A percentile compares a stretch with the other conserved stretches of the same genome.
These are phyloP conservation scores for Ooceraea biroi DNA, from an alignment of 1,140 invertebrate genomes.

Conservation along the genomic window DNA sequence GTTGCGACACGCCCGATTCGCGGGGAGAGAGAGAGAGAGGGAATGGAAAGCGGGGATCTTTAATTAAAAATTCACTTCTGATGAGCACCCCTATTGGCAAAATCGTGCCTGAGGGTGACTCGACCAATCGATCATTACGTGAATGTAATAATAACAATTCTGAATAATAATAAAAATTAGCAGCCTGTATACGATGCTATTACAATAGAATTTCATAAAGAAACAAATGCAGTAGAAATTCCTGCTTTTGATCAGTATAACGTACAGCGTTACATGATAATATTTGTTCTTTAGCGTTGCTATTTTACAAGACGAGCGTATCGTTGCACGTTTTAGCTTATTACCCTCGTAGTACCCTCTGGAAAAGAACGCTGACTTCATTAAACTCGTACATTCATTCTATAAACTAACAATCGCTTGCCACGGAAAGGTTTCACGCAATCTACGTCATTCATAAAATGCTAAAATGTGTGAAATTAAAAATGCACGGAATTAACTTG, in stretches of 20 bases:
- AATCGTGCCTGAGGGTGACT: not conserved
- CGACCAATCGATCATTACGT: slow-evolving; percentile 13
- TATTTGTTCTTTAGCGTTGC: slow-evolving; percentile 12
- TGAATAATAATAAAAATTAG: slow-evolving; percentile 3
- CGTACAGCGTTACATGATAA: not conserved
- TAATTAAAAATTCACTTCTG: slow-evolving; percentile 71
- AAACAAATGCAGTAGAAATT: slow-evolving; percentile 19
- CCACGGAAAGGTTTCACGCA: not conserved
- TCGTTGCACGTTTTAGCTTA: slow-evolving; percentile 4
- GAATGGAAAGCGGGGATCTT: slow-evolving; percentile 42
- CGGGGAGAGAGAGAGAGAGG: slow-evolving; percentile 22
- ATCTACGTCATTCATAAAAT: not conserved
- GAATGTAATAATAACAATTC: slow-evolving; percentile 24
- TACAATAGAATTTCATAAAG: not conserved
- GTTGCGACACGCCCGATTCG: slow-evolving; percentile 25
- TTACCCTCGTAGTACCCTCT: not conserved
- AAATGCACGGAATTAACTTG: not conserved
- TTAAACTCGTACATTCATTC: not conserved
- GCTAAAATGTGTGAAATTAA: not conserved
- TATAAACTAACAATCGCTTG: not conserved
- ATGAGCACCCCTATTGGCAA: slow-evolving; percentile 4
- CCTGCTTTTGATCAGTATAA: not conserved
- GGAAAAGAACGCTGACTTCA: not conserved
- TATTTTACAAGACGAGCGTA: not conserved
- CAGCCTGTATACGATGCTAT: not conserved